Evolutionary conservation across 2,797 vertebrate genomes (phyloP).

Genomic region (Argya squamiceps): DNA sequence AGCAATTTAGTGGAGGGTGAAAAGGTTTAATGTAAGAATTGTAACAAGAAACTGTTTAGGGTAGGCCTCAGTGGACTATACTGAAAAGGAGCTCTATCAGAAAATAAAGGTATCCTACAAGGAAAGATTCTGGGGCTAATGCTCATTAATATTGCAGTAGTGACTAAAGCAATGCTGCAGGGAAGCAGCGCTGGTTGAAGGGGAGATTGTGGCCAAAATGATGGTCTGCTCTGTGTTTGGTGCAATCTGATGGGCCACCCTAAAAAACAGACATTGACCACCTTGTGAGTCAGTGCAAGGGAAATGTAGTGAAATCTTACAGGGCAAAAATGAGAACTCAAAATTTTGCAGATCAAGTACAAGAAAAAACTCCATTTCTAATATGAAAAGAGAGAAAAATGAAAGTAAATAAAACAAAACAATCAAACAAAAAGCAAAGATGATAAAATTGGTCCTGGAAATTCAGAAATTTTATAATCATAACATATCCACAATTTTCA

Average conservation of each 20-base stretch:
- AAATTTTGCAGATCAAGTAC: not conserved
- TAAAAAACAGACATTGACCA: not conserved
- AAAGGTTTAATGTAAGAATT: not conserved
- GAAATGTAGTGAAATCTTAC: not conserved
- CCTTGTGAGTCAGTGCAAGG: not conserved
- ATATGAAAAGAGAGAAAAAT: not conserved
- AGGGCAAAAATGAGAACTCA: not conserved
- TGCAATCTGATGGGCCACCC: not conserved
- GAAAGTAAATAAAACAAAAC: not conserved
- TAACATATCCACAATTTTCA: not conserved
- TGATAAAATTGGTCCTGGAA: not conserved
- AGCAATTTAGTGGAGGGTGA: not conserved
- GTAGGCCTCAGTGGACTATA: not conserved
- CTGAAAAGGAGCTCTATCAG: not conserved
- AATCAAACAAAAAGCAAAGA: not conserved
- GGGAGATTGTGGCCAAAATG: not conserved
- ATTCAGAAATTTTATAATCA: not conserved
- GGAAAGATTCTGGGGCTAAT: not conserved
- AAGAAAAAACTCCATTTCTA: not conserved
- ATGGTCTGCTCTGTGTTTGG: not conserved
- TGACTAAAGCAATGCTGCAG: not conserved
- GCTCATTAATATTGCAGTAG: not conserved
- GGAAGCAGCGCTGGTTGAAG: not conserved
- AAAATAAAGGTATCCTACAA: not conserved
- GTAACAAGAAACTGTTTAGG: not conserved